Base-by-base conservation (phyloP, 2,888 invertebrate species). In the Xestia ashworthii region DNA sequence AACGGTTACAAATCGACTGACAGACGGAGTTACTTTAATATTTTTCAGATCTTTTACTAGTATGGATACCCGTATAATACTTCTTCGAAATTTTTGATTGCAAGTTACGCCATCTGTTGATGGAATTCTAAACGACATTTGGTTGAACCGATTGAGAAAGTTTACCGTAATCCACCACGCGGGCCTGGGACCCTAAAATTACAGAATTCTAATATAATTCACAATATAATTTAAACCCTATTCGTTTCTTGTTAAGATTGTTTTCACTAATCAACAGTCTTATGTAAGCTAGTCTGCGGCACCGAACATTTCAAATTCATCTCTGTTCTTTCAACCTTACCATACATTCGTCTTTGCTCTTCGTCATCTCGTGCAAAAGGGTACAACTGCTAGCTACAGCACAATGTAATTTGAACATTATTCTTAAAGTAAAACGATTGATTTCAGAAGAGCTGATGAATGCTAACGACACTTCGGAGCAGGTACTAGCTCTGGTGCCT, bases 401-500 rank as follows among this genome's bases (percentile, higher is more conserved):
- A 74, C 72, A 76, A 46, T 41, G 12, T 38, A 84, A 74, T 60
- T 3, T 70, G 53, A 64, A 76, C 66, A 46, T 12, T 74, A 72
- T 71, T 0, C 16, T 60, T 0, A 83, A 50, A 32, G 0, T 0
- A 3, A 38, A n/a, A 80, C 32, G 60, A 8, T 85, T 84, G 53
- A 60, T 95, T 94, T 14, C 95, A 97, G 97, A 97, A 80, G 97
- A 96, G 93, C 91, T 96, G 93, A 97, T 97, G 94, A 97, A 97
- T 82, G 92, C 93, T 5, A 98, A 98, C 93, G 98, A 98, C 90
- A 98, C 98, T 1, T 97, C 97, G 74, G 98, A 98, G 86, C 98
- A 98, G 88, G 98, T 98, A 74, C 96, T 98, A 83, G 98, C 98
- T 81, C 97, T 98, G 97, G 98, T 98, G 85, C 98, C 98, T 64